Base-by-base conservation (phyloP, 2,113 vertebrate genomes). In the Vidua chalybeata region DNA sequence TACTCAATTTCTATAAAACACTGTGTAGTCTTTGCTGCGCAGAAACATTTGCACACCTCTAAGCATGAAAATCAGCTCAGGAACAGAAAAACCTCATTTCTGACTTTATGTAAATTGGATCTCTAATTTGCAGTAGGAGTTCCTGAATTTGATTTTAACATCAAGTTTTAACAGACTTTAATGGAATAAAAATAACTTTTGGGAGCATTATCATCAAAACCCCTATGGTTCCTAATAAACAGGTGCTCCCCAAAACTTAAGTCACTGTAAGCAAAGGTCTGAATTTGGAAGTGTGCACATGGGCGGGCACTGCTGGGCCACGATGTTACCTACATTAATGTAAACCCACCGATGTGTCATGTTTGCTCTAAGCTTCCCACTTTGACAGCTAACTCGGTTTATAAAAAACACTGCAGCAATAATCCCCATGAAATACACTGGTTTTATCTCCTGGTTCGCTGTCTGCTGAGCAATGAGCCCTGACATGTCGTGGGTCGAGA, bases 211-310 rank as follows among this genome's bases (percentile, higher is more conserved):
- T 27, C 12, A 28, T 21, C 26, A 71, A 58, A 87, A 15, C 3
- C 4, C 6, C 11, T 3, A 5, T 3, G 4, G 19, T 17, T 71
- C 56, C 19, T 46, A 51, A 30, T 26, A 58, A 84, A 67, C 19
- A 49, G 73, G 20, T 17, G 26, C 30, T 74, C 33, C 37, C 8
- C 33, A 11, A 31, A 17, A 16, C 3, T 19, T 8, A 26, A 26
- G 24, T 33, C 41, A 12, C 23, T 7, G 26, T 13, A 13, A 54
- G 30, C 49, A 22, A 18, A 37, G 1, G 52, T 17, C n/a, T n/a
- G 19, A 12, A 26, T 1, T 39, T 13, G 20, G 18, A 58, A 59
- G 6, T 1, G 31, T 1, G 15, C 22, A 46, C 15, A 8, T 0
- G 35, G 22, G 6, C 13, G 41, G 43, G 26, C 51, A 16, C 17